Evolutionary conservation across 1,140 invertebrate species (phyloP).

Genomic region (Drosophila subpulchrella): DNA sequence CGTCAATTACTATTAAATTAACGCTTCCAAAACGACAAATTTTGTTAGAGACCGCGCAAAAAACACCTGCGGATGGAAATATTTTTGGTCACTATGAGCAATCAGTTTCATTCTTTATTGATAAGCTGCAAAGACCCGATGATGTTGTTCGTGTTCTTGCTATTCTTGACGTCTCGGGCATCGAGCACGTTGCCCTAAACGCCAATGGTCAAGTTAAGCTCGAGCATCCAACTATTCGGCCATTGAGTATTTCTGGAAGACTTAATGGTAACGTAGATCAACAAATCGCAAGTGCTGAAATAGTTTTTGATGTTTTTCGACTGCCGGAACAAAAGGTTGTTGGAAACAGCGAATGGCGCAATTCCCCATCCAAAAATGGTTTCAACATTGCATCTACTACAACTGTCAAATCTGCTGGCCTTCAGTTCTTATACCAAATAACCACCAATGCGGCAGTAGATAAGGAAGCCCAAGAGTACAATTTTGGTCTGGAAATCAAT

Average conservation of each 20-base stretch:
- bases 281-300: conserved; percentile 84
- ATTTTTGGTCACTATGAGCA: conserved; percentile 82
- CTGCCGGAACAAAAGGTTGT: conserved; percentile 88
- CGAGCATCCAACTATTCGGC: conserved; percentile 88
- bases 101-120: conserved; percentile 87
- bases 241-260: conserved; percentile 85
- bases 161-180: conserved; percentile 53
- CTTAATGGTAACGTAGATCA: conserved; percentile 84
- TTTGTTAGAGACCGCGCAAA: conserved; percentile 86
- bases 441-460: conserved; percentile 48
- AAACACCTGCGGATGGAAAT: conserved; percentile 80
- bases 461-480: conserved; percentile 49
- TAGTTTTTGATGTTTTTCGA: conserved; percentile 88
- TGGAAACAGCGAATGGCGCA: conserved; percentile 56
- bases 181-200: conserved; percentile 85
- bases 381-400: conserved; percentile 62
- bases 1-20: conserved; percentile 86
- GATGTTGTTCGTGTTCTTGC: conserved; percentile 84
- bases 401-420: conserved; percentile 57
- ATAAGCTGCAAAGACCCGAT: conserved; percentile 89
- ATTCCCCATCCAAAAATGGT: conserved; percentile 33
- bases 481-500: conserved; percentile 34
- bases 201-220: conserved; percentile 87
- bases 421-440: conserved; percentile 65
- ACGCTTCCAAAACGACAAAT: conserved; percentile 88